Base-by-base conservation (phyloP, 2,113 vertebrate genomes). In the Syrmaticus mikado region DNA sequence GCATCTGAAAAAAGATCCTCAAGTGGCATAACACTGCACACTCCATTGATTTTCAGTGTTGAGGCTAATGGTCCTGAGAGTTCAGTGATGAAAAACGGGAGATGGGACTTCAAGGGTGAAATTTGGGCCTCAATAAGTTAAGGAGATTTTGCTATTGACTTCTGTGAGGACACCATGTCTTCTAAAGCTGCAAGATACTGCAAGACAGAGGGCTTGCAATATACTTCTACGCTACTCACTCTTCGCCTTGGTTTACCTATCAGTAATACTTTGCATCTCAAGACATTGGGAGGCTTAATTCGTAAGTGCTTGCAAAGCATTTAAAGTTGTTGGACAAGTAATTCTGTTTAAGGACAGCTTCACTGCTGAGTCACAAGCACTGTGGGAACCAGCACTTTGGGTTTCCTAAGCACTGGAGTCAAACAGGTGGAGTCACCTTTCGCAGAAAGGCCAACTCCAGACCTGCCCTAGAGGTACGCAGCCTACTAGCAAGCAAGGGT, bases 251-350 rank as follows among this genome's bases (percentile, higher is more conserved):
- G 55, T 92, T 78, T 87, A 91, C 52, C 82, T 43, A 78, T 87
- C 93, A 76, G 85, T 92, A 90, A 78, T 75, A 64, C 53, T 84
- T 65, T 21, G n/a, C 10, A 6, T 90, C 85, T 89, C 65, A 81
- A 89, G 66, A n/a, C 62, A 48, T 14, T 24, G 70, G 36, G 73
- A 95, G 58, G 76, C 36, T 90, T 92, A 95, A 86, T 84, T 85
- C 82, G 66, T 86, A 84, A 87, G 60, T 93, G 92, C 90, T 95
- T 92, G 91, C 95, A 88, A 94, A 95, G 85, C 95, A 92, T 92
- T 90, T 91, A 57, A 74, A 94, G 87, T 94, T 91, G 94, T 84
- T 73, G 61, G 73, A 86, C 88, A 3, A 95, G 95, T 86, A 93
- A 94, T 90, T 95, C 83, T 82, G 61, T 95, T 82, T 65, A 68